These are phyloP conservation scores for Cavia porcellus DNA, from an alignment of 2,113 vertebrate genomes.

Conservation along the genomic window DNA sequence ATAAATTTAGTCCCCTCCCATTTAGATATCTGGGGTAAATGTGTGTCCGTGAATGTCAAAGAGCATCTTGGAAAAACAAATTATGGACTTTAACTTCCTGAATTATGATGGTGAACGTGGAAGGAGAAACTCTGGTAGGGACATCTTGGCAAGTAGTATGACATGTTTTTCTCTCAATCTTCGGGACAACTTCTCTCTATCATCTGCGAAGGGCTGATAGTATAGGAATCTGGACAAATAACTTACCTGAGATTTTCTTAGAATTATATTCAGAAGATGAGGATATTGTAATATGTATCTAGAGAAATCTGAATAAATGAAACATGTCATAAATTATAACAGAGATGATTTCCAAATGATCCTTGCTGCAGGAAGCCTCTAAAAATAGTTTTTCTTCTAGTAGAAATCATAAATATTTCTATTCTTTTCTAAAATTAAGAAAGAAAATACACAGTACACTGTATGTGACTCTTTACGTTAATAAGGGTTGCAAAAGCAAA, in stretches of 20 bases:
- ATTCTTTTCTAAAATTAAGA: conserved; percentile 27
- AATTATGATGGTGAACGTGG: background rate
- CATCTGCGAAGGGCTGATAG: background rate
- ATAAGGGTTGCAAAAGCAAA: background rate
- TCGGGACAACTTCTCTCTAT: background rate
- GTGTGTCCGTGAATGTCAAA: background rate
- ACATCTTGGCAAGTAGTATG: background rate
- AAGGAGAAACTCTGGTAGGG: background rate
- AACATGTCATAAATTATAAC: background rate
- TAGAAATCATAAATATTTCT: background rate
- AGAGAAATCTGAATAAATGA: background rate
- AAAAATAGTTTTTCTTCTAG: conserved; percentile 32
- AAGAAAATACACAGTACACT: background rate
- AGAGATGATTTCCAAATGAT: background rate
- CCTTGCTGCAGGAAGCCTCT: background rate
- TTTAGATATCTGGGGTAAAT: background rate
- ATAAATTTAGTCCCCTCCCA: too few species aligned
- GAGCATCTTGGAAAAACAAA: background rate
- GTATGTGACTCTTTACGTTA: background rate
- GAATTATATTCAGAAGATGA: background rate
- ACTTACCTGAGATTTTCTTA: background rate
- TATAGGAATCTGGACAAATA: background rate
- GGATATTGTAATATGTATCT: background rate
- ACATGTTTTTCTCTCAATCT: background rate
- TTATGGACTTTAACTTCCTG: too few species aligned